phyloP scores from a whole-genome alignment of 2,797 vertebrate genomes.

The Poecilia velifera region DNA sequence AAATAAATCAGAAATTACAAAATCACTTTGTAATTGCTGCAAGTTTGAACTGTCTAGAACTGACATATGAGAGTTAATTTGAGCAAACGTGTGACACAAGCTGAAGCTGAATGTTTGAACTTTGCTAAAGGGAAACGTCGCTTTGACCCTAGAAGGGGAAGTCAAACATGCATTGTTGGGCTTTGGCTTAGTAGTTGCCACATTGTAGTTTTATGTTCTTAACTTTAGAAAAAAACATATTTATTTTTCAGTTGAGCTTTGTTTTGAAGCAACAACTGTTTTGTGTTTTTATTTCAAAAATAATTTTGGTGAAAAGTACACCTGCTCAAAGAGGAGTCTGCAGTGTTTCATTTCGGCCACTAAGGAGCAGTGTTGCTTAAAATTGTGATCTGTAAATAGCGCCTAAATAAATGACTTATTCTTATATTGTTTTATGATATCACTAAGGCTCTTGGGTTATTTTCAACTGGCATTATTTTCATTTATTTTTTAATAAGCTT shows the following conservation, averaged over 20 bases:
- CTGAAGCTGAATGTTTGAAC: neutral
- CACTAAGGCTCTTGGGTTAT: neutral
- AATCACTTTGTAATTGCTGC: neutral
- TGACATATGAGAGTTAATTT: neutral
- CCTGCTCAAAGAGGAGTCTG: neutral
- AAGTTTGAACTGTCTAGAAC: neutral
- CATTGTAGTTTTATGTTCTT: neutral
- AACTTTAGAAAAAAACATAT: neutral
- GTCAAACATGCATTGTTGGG: neutral
- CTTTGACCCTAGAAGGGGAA: neutral
- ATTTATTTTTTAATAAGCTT: no score
- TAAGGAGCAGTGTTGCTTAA: neutral
- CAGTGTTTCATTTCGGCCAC: conserved; percentile 9
- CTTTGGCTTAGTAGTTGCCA: neutral
- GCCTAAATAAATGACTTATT: neutral
- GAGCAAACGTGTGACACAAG: neutral
- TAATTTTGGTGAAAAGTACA: neutral
- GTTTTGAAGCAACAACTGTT: neutral
- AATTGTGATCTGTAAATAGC: neutral
- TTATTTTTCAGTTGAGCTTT: neutral
- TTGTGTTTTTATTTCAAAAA: neutral
- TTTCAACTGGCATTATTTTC: neutral
- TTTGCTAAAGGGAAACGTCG: neutral
- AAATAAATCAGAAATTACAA: neutral
- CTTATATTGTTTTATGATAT: neutral